These are phyloP conservation scores for Globodera ellingtonae DNA, from an alignment of 1,140 invertebrate species.

Conservation along the genomic window DNA sequence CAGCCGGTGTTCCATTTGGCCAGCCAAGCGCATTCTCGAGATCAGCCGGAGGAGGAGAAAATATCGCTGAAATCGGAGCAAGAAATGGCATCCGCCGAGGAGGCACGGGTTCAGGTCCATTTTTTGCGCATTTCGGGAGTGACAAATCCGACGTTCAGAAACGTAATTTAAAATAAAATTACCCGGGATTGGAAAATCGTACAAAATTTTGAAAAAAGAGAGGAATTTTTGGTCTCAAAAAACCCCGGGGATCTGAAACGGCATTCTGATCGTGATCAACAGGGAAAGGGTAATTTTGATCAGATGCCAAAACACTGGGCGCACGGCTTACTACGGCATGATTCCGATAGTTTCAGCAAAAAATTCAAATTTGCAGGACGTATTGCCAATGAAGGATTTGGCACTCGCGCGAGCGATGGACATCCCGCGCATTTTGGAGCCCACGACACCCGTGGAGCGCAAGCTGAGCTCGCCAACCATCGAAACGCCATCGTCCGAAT, in stretches of 20 bases:
- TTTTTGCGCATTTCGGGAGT: too few species aligned
- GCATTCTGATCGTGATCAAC: too few species aligned
- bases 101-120: not conserved
- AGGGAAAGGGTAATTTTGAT: too few species aligned
- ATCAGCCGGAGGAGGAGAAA: slow-evolving; percentile 31
- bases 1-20: slow-evolving; percentile 27
- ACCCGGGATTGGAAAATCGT: too few species aligned
- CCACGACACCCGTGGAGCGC: slow-evolving; percentile 5
- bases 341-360: too few species aligned
- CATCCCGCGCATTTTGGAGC: slow-evolving; percentile 11
- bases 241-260: too few species aligned
- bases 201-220: too few species aligned
- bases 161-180: too few species aligned
- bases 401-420: not conserved
- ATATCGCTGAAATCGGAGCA: slow-evolving; percentile 24
- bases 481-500: slow-evolving; percentile 19
- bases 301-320: too few species aligned
- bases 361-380: slow-evolving; percentile 8
- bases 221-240: too few species aligned
- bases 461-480: slow-evolving; percentile 22
- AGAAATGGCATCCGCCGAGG: not conserved
- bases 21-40: slow-evolving; percentile 24
- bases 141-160: too few species aligned
- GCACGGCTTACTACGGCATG: too few species aligned
- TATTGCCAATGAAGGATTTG: not conserved